A percentile compares a stretch with the other conserved stretches of the same genome.
phyloP scores from a whole-genome alignment of 2,888 invertebrate species.

The Osedax fenrisi region DNA sequence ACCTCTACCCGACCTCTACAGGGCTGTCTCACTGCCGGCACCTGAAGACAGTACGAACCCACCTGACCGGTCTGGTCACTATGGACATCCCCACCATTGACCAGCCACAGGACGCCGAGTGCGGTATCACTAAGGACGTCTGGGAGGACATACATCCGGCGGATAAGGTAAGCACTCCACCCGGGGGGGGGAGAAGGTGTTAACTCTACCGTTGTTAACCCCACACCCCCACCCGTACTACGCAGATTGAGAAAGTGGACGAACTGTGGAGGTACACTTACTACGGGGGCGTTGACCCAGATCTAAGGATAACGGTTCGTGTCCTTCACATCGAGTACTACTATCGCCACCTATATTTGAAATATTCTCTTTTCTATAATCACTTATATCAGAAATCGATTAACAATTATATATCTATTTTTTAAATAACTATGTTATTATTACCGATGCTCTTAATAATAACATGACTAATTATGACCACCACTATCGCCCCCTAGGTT shows the following conservation, averaged over 20 bases:
- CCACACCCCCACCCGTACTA: too few species aligned
- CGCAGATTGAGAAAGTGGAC: conserved; percentile 45
- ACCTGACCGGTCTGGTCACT: conserved; percentile 75
- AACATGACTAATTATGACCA: background rate
- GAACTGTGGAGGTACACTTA: conserved; percentile 74
- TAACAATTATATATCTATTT: background rate
- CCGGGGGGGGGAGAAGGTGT: too few species aligned
- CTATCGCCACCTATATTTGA: background rate
- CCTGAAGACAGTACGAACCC: conserved; percentile 77
- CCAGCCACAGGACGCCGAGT: conserved; percentile 41
- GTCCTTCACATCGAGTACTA: too few species aligned
- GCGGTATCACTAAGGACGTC: conserved; percentile 60
- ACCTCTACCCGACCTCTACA: too few species aligned
- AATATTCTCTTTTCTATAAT: background rate
- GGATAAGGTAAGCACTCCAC: conserved; percentile 40
- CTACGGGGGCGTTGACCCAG: conserved; percentile 71
- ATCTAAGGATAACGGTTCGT: conserved; percentile 47
- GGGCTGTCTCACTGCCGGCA: conserved; percentile 82
- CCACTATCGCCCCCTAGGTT: conserved; percentile 52
- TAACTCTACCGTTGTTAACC: too few species aligned
- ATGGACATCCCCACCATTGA: conserved; percentile 42
- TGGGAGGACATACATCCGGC: conserved; percentile 61
- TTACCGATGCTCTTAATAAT: background rate
- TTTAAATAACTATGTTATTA: background rate
- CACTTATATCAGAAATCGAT: background rate